Conservation (phyloP, 2,113 vertebrate genomes). For the Myodes glareolus region DNA sequence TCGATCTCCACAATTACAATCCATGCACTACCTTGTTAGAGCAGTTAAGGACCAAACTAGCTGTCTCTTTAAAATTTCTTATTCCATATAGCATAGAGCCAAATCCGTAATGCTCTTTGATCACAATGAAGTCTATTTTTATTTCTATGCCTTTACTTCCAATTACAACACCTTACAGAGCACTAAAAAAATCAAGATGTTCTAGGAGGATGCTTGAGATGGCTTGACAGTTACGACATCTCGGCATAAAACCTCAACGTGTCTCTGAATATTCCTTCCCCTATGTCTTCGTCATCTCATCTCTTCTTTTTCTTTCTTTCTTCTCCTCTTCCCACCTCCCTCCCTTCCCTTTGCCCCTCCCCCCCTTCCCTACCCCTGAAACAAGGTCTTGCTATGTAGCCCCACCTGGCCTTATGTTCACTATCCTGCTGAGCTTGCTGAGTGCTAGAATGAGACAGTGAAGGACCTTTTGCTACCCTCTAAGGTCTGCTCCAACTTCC, state of each 20-base stretch:
- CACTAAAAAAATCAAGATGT: neutral
- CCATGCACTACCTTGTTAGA: conserved; percentile 34
- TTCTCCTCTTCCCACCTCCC: neutral
- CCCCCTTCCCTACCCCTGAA: neutral
- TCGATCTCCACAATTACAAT: neutral
- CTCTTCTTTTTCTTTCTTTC: neutral
- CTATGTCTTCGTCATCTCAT: neutral
- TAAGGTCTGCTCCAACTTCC: neutral
- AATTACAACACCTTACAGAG: conserved; percentile 47
- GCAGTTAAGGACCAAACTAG: conserved; percentile 28
- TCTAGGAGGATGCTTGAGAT: neutral
- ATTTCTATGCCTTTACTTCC: conserved; percentile 67
- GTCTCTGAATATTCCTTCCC: neutral
- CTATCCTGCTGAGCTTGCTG: neutral
- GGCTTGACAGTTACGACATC: conserved; percentile 40
- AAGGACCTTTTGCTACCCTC: neutral
- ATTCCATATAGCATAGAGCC: conserved; percentile 58
- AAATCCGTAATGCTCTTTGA: conserved; percentile 54
- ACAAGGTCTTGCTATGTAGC: no score
- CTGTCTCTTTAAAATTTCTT: conserved; percentile 67
- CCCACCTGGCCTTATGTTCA: neutral
- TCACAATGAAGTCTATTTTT: conserved; percentile 64
- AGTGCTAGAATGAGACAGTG: no score
- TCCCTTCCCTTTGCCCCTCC: neutral
- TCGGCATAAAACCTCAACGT: neutral